Evolutionary conservation across 2,797 vertebrate species (phyloP).

Genomic region (Tangara arthus): DNA sequence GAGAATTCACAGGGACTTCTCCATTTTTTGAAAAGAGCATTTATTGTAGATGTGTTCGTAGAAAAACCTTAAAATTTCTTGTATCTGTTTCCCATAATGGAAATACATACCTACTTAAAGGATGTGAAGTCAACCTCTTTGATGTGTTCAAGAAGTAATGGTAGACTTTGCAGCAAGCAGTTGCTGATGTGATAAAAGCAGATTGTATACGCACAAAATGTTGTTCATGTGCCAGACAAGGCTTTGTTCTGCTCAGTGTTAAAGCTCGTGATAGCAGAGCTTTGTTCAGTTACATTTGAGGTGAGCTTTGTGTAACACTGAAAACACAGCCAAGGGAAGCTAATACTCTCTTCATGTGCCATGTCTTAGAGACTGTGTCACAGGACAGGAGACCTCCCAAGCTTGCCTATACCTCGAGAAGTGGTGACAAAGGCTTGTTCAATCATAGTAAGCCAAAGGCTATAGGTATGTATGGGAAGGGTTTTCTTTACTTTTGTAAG

Average conservation of each 20-base stretch:
- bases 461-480: slow-evolving; percentile 82
- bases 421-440: slow-evolving; percentile 87
- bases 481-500: neutral
- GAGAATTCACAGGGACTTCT: neutral
- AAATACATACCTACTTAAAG: neutral
- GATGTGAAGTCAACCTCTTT: neutral
- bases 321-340: neutral
- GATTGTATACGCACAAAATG: neutral
- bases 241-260: neutral
- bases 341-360: neutral
- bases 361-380: slow-evolving; percentile 67
- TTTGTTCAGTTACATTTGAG: neutral
- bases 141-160: neutral
- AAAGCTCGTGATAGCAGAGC: neutral
- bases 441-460: slow-evolving; percentile 94
- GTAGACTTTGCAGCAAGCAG: neutral
- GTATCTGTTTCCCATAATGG: neutral
- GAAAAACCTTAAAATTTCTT: neutral
- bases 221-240: neutral
- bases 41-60: neutral
- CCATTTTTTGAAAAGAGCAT: neutral
- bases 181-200: neutral
- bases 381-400: slow-evolving; percentile 88
- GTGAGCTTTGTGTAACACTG: neutral
- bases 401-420: slow-evolving; percentile 89